Conservation (phyloP, 2,888 invertebrate genomes). For the Parapristionchus giblindavisi region DNA sequence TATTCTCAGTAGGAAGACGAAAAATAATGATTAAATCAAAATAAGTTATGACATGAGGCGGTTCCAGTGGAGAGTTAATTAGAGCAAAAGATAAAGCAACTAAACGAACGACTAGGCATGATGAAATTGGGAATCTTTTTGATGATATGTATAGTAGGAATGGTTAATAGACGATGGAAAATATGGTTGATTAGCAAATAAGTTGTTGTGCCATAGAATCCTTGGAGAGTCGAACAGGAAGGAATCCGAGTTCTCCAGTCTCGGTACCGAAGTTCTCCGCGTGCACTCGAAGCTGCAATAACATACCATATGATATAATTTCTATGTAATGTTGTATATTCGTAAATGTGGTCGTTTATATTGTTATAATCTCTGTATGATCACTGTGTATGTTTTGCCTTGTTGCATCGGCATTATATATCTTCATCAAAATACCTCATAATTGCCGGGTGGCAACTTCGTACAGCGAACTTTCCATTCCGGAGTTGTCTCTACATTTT, state of each 20-base stretch:
- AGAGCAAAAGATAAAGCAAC: background rate
- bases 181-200: conserved; percentile 22
- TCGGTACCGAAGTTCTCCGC: conserved; percentile 59
- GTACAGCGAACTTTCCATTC: conserved; percentile 60
- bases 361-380: background rate
- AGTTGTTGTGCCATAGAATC: conserved; percentile 24
- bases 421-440: conserved; percentile 46
- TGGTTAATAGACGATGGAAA: background rate
- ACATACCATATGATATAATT: too few relatives aligned
- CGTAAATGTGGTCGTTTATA: background rate
- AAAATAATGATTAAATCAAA: background rate
- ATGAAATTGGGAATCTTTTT: background rate
- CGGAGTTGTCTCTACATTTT: conserved; percentile 48
- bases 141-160: conserved; percentile 10
- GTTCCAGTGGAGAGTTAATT: background rate
- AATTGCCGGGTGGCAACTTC: conserved; percentile 55
- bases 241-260: conserved; percentile 60
- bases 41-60: conserved; percentile 36
- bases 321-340: background rate
- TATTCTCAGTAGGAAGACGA: background rate
- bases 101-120: conserved; percentile 22
- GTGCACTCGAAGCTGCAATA: conserved; percentile 55
- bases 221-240: conserved; percentile 55
- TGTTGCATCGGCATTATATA: too few relatives aligned
- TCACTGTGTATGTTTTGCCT: too few relatives aligned